Base-by-base conservation (phyloP, 2,888 invertebrate species). In the Euplagia quadripunctaria region DNA sequence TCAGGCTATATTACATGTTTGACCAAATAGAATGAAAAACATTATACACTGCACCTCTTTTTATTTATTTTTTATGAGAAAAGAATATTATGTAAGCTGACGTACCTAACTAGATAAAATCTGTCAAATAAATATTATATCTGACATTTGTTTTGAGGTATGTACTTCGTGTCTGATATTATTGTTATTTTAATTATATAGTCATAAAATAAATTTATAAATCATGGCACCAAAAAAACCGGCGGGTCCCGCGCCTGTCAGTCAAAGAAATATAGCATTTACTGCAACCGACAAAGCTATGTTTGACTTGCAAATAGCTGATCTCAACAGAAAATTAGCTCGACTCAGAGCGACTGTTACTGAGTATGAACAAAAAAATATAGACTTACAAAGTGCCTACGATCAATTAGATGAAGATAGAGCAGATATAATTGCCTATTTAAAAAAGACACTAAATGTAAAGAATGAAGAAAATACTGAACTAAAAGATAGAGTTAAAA, bases 381-480 rank as follows among this genome's bases (percentile, higher is more conserved):
- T 97, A 71, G 96, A 96, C 72, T 84, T 97, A 17, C 96, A 96
- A 75, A 95, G 96, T 70, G 96, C 97, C 70, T 96, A 97, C 63
- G 96, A 96, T 64, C 97, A 97, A 84, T 89, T 98, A 2, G 98
- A 98, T 81, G 97, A 97, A 89, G 98, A 99, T 86, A 97, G 98
- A 77, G 97, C 97, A 7, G 99, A 99, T 90, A 97, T 99, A 51
- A 98, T 98, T 12, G 97, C 97, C 0, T 98, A 97, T 90, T 95
- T 99, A 73, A 98, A 98, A 86, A 97, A 97, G 84, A 97, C 97
- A 3, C 93, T 99, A 7, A 97, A 97, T 75, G 94, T 97, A 52
- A 98, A 97, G 89, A 97, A 96, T 73, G 96, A 97, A 74, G 97
- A 97, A 85, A 98, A 97, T 82, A 95, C 95, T 73, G 96, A 97